Conservation (phyloP, 2,113 vertebrate species). For the Austrofundulus limnaeus region DNA sequence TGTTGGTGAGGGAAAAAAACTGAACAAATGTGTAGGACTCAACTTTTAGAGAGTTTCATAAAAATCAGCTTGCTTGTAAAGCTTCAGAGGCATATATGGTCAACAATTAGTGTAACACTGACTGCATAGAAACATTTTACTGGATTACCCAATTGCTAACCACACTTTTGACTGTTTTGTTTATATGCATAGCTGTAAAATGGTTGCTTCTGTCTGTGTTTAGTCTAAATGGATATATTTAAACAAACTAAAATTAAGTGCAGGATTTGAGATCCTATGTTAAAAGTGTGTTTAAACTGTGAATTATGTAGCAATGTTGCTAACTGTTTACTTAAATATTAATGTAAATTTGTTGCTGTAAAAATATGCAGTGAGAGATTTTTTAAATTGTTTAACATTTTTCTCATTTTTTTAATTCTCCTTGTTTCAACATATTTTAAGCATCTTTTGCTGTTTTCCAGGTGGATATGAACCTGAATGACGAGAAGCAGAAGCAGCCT, state of each 20-base stretch:
- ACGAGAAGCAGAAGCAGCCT: slow-evolving; percentile 86
- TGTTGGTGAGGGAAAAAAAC: slow-evolving; percentile 83
- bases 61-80: not conserved
- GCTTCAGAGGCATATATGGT: not conserved
- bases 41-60: not conserved
- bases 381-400: not conserved
- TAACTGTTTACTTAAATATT: too few species aligned
- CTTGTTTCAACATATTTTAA: too few species aligned
- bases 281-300: not conserved
- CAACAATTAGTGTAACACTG: not conserved
- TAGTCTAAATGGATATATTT: not conserved
- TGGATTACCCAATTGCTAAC: not conserved
- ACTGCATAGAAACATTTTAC: not conserved
- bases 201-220: not conserved
- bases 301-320: not conserved
- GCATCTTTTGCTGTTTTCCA: slow-evolving; percentile 52
- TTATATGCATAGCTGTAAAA: not conserved
- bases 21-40: not conserved
- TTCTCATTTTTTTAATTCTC: not conserved
- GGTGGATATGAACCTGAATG: slow-evolving; percentile 91
- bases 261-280: not conserved
- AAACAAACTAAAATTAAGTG: not conserved
- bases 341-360: too few species aligned
- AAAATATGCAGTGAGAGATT: too few species aligned
- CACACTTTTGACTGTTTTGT: not conserved